Percentiles rank a stretch among this genome's conserved stretches.
Conservation (phyloP, 2,888 invertebrate species). For the Ophonus ardosiacus region DNA sequence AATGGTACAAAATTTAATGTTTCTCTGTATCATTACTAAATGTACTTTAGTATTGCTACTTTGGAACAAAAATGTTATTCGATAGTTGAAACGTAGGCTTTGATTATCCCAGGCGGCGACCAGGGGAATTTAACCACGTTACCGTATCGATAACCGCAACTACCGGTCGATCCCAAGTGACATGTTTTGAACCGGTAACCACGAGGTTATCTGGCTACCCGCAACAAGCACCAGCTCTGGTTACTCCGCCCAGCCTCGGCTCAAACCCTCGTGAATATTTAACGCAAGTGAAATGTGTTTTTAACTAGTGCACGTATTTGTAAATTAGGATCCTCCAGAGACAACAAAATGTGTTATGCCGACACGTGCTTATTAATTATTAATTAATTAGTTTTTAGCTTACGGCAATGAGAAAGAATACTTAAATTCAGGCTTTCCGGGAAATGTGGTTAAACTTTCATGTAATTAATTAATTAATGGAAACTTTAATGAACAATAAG, state of each 20-base stretch:
- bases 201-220: slow-evolving; percentile 23
- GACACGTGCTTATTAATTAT: slow-evolving; percentile 23
- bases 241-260: background rate
- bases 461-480: slow-evolving; percentile 14
- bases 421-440: background rate
- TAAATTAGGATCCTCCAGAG: slow-evolving; percentile 27
- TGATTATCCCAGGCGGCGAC: background rate
- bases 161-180: slow-evolving; percentile 42
- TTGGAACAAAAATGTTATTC: too few species aligned
- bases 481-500: background rate
- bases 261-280: background rate
- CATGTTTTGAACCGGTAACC: slow-evolving; percentile 37
- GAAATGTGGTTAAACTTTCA: slow-evolving; percentile 20
- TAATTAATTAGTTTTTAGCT: slow-evolving; percentile 32
- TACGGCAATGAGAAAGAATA: slow-evolving; percentile 32
- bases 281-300: slow-evolving; percentile 32
- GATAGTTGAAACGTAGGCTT: background rate
- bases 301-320: slow-evolving; percentile 32
- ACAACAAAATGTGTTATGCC: background rate
- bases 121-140: slow-evolving; percentile 4
- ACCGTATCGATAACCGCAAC: slow-evolving; percentile 19
- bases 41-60: too few species aligned
- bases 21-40: too few species aligned
- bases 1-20: too few species aligned
- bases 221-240: slow-evolving; percentile 13